Base-by-base conservation (phyloP, 2,797 vertebrate species). In the Anomalospiza imberbis region DNA sequence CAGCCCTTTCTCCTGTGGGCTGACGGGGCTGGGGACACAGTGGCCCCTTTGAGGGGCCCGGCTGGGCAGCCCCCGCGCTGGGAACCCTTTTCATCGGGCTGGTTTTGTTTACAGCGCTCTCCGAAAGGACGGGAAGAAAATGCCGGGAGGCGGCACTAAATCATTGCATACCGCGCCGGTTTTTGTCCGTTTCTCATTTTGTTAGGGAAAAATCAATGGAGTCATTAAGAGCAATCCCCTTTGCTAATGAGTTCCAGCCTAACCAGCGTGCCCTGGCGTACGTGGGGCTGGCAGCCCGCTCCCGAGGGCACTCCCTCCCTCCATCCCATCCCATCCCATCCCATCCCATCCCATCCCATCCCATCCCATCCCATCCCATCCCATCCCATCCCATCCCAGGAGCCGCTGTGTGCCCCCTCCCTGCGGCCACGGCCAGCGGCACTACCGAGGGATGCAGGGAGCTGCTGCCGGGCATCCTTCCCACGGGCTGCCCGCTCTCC, bases 181-280 rank as follows among this genome's bases (percentile, higher is more conserved):
- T 94, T 82, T 75, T 81, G 66, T 45, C 85, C 20, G 3, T 6
- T 24, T 80, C 92, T 96, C 81, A 54, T 70, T 95, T 85, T n/a
- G 90, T 80, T 93, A 79, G 91, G 92, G 88, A 88, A 95, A 85
- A 95, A 97, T 89, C 90, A 95, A 92, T 90, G 7, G 47, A 90
- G 93, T 95, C 88, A 93, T 96, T 95, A 96, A 96, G 42, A 89
- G 77, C 87, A 58, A 70, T 53, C 76, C 91, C 77, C 42, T 70
- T 74, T 57, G 96, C 89, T 97, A 97, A 97, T 84, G 86, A 96
- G 95, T 85, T 94, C 81, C 87, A 89, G 86, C 88, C 89, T 89
- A 91, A 94, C 80, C 47, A 31, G 12, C 5, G 68, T 10, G 55
- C 13, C 68, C 28, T 40, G 10, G 47, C 77, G 34, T 34, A 34